These are phyloP conservation scores for Hydriomena furcata DNA, from an alignment of 2,888 invertebrate genomes.

Conservation along the genomic window DNA sequence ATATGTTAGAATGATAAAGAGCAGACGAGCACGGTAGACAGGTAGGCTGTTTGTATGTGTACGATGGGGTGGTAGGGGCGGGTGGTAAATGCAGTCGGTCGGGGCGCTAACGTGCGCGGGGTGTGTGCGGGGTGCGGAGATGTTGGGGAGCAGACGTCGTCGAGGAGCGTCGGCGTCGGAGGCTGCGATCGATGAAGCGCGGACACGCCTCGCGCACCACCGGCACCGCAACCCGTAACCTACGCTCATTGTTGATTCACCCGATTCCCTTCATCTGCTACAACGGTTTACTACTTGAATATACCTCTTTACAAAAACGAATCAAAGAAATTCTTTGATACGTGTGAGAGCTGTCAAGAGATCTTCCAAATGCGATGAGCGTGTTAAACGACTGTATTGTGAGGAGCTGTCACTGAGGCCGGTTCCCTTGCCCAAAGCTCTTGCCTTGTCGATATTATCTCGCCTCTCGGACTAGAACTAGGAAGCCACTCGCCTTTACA, in stretches of 20 bases:
- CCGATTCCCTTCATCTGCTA: slow-evolving; percentile 45
- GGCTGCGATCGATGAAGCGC: slow-evolving; percentile 83
- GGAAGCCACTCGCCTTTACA: slow-evolving; percentile 56
- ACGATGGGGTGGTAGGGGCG: slow-evolving; percentile 55
- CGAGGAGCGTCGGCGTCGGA: slow-evolving; percentile 80
- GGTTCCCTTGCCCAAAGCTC: slow-evolving; percentile 62
- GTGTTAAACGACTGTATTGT: slow-evolving; percentile 81
- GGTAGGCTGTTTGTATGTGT: slow-evolving; percentile 59
- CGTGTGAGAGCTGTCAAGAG: slow-evolving; percentile 69
- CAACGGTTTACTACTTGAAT: slow-evolving; percentile 21
- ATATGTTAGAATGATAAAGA: slow-evolving; percentile 50
- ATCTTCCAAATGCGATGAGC: slow-evolving; percentile 74
- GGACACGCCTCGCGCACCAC: slow-evolving; percentile 79
- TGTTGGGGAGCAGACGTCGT: slow-evolving; percentile 72
- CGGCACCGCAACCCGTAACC: slow-evolving; percentile 55
- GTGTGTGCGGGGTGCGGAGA: slow-evolving; percentile 40
- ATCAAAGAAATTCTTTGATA: slow-evolving; percentile 48
- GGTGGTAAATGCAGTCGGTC: slow-evolving; percentile 82
- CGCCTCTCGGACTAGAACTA: slow-evolving; percentile 58
- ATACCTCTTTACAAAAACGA: slow-evolving; percentile 43
- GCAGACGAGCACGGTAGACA: slow-evolving; percentile 60
- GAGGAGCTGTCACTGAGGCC: slow-evolving; percentile 68
- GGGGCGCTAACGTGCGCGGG: slow-evolving; percentile 79
- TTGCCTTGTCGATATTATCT: slow-evolving; percentile 63
- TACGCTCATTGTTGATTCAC: slow-evolving; percentile 72